Evolutionary conservation across 2,888 invertebrate genomes (phyloP), one percentile per base, ranked within the genome.

Genomic region (Papilio elwesi): DNA sequence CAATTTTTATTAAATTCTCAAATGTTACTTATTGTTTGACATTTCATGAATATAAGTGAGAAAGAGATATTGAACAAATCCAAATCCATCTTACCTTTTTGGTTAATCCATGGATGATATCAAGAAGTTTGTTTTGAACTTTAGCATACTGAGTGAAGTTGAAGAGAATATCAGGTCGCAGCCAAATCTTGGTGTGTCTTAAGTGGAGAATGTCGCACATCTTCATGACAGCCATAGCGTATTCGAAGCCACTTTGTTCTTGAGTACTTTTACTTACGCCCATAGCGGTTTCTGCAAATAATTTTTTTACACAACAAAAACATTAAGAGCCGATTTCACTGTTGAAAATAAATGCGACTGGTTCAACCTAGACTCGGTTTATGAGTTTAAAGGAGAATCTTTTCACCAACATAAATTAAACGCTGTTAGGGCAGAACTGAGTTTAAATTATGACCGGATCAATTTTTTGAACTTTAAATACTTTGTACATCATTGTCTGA

Each of bases 141-240:
- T 96, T 96, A 71, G 96, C 96, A 88, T 97, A 96, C 74, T 95
- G 95, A 5, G 97, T 96, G 53, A 97, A 90, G 79, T 96, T 96
- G 90, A 97, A 97, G 8, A 97, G 88, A 83, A 97, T 90, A 82
- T 97, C 97, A 11, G 96, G 96, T 82, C 97, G 94, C 71, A 97
- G 90, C 95, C 97, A 97, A 69, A 97, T 89, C 87, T 96, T 97
- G 48, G 97, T 96, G 80, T 97, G 97, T 79, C 97, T 96, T 75
- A 97, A 90, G 82, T 97, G 97, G 0, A 97, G 94, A 79, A 97
- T 97, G 80, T 97, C 97, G 81, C 97, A 97, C 97, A 97, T 97
- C 84, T 97, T 97, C 97, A 97, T 97, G 6, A 97, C 97, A 76
- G 97, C 97, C 95, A 97, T 96, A 0, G 97, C 97, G 80, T 97